phyloP scores from a whole-genome alignment of 2,888 invertebrate species.

The Rhogogaster chlorosoma region DNA sequence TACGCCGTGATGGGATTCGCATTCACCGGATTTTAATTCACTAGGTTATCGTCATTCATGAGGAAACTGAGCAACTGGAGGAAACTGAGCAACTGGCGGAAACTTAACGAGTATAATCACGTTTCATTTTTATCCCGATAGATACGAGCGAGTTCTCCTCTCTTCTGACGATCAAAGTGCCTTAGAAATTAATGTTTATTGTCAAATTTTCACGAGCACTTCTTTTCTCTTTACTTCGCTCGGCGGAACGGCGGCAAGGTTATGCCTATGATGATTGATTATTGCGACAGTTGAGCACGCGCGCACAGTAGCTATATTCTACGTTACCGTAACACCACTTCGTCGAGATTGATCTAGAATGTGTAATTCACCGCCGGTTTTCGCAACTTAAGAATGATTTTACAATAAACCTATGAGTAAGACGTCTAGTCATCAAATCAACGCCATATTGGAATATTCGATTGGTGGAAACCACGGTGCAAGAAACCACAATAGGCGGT shows the following conservation, averaged over 20 bases:
- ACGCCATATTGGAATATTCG: conserved; percentile 61
- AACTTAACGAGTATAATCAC: background rate
- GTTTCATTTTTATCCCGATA: background rate
- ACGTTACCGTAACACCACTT: background rate
- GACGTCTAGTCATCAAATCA: conserved; percentile 62
- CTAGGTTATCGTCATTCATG: background rate
- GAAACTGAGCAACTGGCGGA: conserved; percentile 26
- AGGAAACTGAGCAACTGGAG: background rate
- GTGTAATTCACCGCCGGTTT: background rate
- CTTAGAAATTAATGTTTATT: background rate
- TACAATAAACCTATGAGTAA: conserved; percentile 50
- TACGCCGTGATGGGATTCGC: background rate
- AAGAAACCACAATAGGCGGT: background rate
- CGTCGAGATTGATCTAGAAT: background rate
- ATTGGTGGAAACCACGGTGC: conserved; percentile 9
- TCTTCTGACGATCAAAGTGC: background rate
- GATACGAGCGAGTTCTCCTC: background rate
- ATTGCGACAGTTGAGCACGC: background rate
- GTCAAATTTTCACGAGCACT: background rate
- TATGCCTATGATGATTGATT: conserved; percentile 20
- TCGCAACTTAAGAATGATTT: conserved; percentile 32
- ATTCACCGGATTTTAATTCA: background rate
- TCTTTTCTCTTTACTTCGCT: background rate
- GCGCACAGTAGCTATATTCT: background rate
- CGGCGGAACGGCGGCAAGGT: conserved; percentile 4